Base-by-base conservation (phyloP, 2,113 vertebrate genomes). In the Lichenostomus cassidix region DNA sequence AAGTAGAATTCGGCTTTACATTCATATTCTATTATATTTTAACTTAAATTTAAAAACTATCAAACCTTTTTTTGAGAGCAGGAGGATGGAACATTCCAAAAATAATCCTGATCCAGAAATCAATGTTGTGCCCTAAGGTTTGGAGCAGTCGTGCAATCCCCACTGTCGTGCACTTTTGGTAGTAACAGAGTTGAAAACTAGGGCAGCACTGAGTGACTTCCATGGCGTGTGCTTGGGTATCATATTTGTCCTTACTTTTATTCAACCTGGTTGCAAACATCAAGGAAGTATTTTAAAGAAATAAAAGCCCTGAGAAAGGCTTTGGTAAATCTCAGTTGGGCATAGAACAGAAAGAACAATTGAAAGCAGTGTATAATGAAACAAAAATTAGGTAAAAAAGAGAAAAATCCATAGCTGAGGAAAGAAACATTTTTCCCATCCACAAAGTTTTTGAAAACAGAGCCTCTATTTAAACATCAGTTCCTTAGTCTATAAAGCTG, bases 91-190 rank as follows among this genome's bases (percentile, higher is more conserved):
- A 67, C 25, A 29, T 84, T 94, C 92, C 75, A 87, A 75, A 96
- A 86, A 85, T 60, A 92, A 79, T 63, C 2, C 11, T 39, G 49
- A 60, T 85, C 63, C 69, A 70, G 67, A 86, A 81, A 92, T 96
- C 90, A 59, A 59, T 93, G 63, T 55, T 85, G 65, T 94, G 95
- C 83, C 96, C 73, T 81, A 62, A 82, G 92, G 90, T 95, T 95
- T 90, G 67, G 52, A 87, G 62, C 84, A 78, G 70, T 60, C 1
- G 1, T 63, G 67, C 69, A 76, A 3, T 56, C 27, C 10, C 73
- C 53, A 44, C 68, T 63, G 65, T 39, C n/a, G 53, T n/a, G 46
- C 25, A 56, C 44, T 89, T 92, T 18, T 62, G 75, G 91, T 84
- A 75, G 68, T n/a, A 91, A 47, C 16, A 62, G 68, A 58, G 37